phyloP scores from a whole-genome alignment of 2,797 vertebrate species.

The Acanthurus tractus region DNA sequence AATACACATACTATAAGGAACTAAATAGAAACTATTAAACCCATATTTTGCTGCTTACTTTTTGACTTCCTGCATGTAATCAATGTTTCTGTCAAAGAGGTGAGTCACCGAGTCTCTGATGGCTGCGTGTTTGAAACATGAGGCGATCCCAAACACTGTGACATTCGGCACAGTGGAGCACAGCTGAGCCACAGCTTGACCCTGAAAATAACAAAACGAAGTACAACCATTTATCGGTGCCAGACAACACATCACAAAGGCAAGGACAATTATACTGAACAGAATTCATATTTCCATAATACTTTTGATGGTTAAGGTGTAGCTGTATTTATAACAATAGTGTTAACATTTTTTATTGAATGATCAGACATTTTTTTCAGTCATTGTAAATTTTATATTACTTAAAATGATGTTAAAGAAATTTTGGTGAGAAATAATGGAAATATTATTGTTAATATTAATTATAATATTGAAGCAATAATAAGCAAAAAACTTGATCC shows the following conservation, averaged over 20 bases:
- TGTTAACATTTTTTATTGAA: background rate
- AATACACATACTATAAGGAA: background rate
- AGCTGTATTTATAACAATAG: background rate
- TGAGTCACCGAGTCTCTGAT: conserved; percentile 96
- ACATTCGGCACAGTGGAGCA: conserved; percentile 94
- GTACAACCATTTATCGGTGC: conserved; percentile 34
- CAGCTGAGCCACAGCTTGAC: conserved; percentile 97
- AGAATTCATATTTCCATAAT: background rate
- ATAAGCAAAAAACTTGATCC: background rate
- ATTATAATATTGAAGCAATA: too few relatives aligned
- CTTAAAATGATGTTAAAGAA: background rate
- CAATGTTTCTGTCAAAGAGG: conserved; percentile 95
- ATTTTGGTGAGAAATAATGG: background rate
- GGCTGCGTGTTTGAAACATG: conserved; percentile 95
- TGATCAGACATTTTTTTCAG: background rate
- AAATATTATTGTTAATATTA: too few relatives aligned
- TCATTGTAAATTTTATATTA: background rate
- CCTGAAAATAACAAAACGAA: conserved; percentile 84
- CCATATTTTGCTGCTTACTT: conserved; percentile 86
- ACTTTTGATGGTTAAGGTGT: background rate
- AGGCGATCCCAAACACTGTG: conserved; percentile 96
- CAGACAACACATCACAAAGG: conserved; percentile 19
- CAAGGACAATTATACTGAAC: background rate
- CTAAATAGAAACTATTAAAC: background rate
- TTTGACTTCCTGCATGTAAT: conserved; percentile 97